Evolutionary conservation across 1,140 invertebrate species (phyloP), one percentile per base, ranked within the genome.

Genomic region (Penaeus chinensis): DNA sequence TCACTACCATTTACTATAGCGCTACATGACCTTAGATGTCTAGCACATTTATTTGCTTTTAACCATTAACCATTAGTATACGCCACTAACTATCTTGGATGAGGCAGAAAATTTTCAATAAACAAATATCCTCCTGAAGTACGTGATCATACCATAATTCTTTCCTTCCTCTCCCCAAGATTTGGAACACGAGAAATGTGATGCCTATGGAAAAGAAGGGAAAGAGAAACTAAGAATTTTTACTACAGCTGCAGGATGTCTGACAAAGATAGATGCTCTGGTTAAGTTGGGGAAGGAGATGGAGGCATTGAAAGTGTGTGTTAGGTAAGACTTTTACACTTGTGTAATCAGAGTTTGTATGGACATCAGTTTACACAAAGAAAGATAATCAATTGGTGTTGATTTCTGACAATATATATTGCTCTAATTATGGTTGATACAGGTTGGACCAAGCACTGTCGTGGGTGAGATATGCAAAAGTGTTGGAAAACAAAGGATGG

Each of bases 361-460:
- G 4, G 7, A 42, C 4, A 42, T 42, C 7, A 3, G 37, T 42
- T 8, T 42, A 42, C 4, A 42, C 37, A 2, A 7, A 42, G 37
- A 18, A 76, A 20, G 32, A 22, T 18, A 32, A 76, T 18, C 22
- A 76, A 76, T 76, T 18, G 18, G 37, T 42, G 37, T 42, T 42
- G 37, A 42, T 42, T 42, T 42, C 7, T 42, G 37, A 78, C 2
- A 47, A 2, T 77, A 37, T 54, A 27, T 60, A 47, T 54, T 80
- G 22, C 4, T 79, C n/a, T 54, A 61, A 27, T 42, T 22, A 10
- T 76, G 11, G 10, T 54, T 76, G 37, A 76, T n/a, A 20, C 82
- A 84, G 82, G 47, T 20, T 84, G 32, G 82, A 84, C 24, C 82
- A 84, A 11, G 82, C 47, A 84, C 3, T 76, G 54, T 84, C 66